phyloP scores from a whole-genome alignment of 53 echinoderm and acorn worm species.

The Apostichopus leukothele region DNA sequence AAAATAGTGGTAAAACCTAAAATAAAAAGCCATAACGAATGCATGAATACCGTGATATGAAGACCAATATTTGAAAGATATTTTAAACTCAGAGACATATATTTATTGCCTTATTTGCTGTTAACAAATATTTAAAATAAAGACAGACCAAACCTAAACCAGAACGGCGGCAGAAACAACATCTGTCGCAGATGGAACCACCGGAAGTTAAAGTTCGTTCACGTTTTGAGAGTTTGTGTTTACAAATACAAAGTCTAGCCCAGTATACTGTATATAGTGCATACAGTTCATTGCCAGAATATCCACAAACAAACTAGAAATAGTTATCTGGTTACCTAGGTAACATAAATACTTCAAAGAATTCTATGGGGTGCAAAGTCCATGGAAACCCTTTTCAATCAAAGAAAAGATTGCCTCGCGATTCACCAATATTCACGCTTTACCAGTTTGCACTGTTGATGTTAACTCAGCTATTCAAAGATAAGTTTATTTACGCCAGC shows the following conservation, averaged over 20 bases:
- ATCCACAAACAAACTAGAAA: not conserved
- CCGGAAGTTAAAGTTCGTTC: slow-evolving; percentile 45
- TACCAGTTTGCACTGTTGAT: slow-evolving; percentile 5
- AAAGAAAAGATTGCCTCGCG: slow-evolving; percentile 13
- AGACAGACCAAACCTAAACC: no score
- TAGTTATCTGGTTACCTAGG: slow-evolving; percentile 26
- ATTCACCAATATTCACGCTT: slow-evolving; percentile 1
- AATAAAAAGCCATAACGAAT: no score
- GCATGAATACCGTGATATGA: no score
- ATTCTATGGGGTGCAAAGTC: slow-evolving; percentile 41
- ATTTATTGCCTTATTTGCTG: no score
- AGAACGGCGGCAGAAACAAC: no score
- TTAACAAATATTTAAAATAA: no score
- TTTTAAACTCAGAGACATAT: no score
- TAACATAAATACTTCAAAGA: slow-evolving; percentile 3
- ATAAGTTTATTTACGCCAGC: slow-evolving; percentile 27
- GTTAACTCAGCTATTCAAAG: slow-evolving; percentile 11
- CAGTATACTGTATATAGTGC: not conserved
- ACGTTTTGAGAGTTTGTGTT: not conserved
- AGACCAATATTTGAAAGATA: no score
- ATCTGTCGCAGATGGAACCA: not conserved
- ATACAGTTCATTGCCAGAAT: slow-evolving; percentile 12
- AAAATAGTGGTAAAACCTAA: no score
- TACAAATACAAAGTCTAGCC: not conserved
- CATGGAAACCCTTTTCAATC: slow-evolving; percentile 20